These are phyloP conservation scores for Smittia sp. DNA, from an alignment of 2,888 invertebrate species.

Conservation along the genomic window DNA sequence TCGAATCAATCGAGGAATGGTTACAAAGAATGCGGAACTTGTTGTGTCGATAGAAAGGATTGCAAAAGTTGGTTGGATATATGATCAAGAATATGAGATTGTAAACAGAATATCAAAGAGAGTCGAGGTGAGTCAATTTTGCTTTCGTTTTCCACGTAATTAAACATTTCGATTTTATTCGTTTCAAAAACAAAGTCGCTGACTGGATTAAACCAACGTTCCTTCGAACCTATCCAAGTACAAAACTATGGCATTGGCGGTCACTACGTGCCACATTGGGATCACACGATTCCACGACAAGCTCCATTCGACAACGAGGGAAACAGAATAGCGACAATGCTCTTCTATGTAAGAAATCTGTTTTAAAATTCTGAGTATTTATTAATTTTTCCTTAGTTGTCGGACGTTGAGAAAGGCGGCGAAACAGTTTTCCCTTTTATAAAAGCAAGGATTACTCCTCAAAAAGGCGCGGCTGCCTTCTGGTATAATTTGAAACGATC, in stretches of 20 bases:
- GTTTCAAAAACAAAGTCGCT: constrained; percentile 51
- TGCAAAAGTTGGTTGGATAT: not conserved
- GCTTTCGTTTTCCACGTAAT: too few species aligned
- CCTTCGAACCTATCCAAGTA: constrained; percentile 63
- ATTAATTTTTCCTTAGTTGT: constrained; percentile 52
- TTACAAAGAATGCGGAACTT: too few species aligned
- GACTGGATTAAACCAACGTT: constrained; percentile 58
- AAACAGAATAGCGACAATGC: constrained; percentile 44
- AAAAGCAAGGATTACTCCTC: constrained; percentile 54
- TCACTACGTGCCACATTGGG: constrained; percentile 66
- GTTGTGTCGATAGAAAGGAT: not conserved
- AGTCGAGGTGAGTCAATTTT: not conserved
- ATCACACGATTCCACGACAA: constrained; percentile 45
- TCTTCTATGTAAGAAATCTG: constrained; percentile 43
- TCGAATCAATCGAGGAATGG: too few species aligned
- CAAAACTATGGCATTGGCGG: constrained; percentile 72
- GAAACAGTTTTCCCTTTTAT: constrained; percentile 62
- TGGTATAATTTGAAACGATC: constrained; percentile 63
- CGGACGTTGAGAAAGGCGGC: constrained; percentile 61
- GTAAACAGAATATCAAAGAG: not conserved
- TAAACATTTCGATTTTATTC: not conserved
- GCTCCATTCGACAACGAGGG: constrained; percentile 54
- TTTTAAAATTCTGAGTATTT: constrained; percentile 44
- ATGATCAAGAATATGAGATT: not conserved
- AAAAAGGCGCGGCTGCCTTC: constrained; percentile 60